Evolutionary conservation across 2,797 vertebrate genomes (phyloP), one percentile per base, ranked within the genome.

Genomic region (Typhlichthys eigenmanni): DNA sequence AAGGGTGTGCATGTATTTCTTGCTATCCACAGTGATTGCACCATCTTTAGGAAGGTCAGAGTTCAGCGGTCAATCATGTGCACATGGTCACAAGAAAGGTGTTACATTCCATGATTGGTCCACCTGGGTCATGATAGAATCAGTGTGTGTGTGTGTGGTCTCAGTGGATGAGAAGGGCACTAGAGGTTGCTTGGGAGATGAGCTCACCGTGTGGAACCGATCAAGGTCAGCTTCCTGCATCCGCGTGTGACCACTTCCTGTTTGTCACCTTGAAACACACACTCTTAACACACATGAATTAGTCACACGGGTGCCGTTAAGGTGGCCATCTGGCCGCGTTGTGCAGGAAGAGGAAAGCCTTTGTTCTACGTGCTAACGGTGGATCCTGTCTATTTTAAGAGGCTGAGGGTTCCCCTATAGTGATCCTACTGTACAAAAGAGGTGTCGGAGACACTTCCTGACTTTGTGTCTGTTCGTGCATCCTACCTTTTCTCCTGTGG

Each of bases 311-410:
- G 32, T 63, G 80, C 60, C 13, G 52, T 85, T 80, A 74, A 70
- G 72, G 3, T 0, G 38, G 63, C 80, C 90, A 89, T 90, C 86
- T 90, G 90, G 43, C 64, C 24, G 24, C 3, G 69, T 48, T 24
- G 61, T 32, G 73, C 79, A 87, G 90, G 89, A 90, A 89, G 81
- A 81, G 88, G 86, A 88, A 82, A 72, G 66, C 76, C 76, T 86
- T 63, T 78, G 71, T 85, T 84, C 80, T 79, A 57, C 71, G 67
- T 32, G 59, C 64, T 83, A 71, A 78, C 76, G 63, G 74, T 55
- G 45, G 75, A 46, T 60, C 70, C 1, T 49, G 61, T 79, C 87
- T 91, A 85, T 88, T 89, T 87, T 71, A 74, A 81, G 83, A 75
- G 76, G 68, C 4, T 5, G 45, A 60, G 63, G 70, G 71, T 79